These are phyloP conservation scores for Xylocampa areola DNA, from an alignment of 2,888 invertebrate genomes.

Conservation along the genomic window DNA sequence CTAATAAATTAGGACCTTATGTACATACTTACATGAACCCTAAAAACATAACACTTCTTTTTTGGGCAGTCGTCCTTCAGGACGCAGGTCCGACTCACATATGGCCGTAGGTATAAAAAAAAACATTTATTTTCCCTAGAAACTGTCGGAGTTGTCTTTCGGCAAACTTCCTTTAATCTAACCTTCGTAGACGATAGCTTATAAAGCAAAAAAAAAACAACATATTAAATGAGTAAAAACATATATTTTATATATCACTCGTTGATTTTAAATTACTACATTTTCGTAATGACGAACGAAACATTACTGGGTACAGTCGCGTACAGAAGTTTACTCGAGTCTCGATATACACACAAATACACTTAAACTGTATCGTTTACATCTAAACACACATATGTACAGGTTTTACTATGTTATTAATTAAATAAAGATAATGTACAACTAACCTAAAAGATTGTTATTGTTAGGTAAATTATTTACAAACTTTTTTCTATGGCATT, in stretches of 20 bases:
- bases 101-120: too few species aligned
- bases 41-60: too few species aligned
- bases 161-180: too few species aligned
- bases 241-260: constrained; percentile 86
- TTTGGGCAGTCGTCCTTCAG: too few species aligned
- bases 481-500: constrained; percentile 47
- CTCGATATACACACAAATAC: constrained; percentile 79
- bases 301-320: constrained; percentile 71
- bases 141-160: too few species aligned
- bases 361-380: constrained; percentile 62
- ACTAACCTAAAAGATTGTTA: constrained; percentile 64
- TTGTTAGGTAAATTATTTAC: constrained; percentile 58
- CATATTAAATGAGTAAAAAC: constrained; percentile 87
- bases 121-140: too few species aligned
- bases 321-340: constrained; percentile 72
- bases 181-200: too few species aligned
- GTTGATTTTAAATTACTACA: constrained; percentile 77
- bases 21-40: too few species aligned
- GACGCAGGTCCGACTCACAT: too few species aligned
- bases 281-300: constrained; percentile 61
- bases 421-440: constrained; percentile 74
- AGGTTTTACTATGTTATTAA: constrained; percentile 57
- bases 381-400: constrained; percentile 72
- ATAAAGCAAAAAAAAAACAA: constrained; percentile 70
- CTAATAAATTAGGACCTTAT: too few species aligned